These are phyloP conservation scores for Zoanthus sansibaricus DNA, from an alignment of 92 coral and sea anemone genomes.

Conservation along the genomic window DNA sequence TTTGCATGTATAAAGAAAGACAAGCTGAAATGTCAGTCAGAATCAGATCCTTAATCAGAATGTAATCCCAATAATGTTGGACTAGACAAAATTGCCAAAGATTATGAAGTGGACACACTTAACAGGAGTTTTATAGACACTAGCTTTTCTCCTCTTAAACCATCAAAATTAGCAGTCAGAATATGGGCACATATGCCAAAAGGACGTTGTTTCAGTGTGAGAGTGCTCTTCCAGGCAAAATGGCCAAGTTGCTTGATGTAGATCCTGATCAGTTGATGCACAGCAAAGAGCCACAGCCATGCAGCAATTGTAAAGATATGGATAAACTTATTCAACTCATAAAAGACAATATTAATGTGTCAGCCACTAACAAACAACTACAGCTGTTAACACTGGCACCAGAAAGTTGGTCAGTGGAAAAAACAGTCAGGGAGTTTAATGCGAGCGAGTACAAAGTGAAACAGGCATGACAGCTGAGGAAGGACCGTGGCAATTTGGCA, in stretches of 20 bases:
- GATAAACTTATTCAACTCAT: conserved; percentile 16
- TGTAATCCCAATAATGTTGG: neutral
- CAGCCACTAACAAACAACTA: conserved; percentile 10
- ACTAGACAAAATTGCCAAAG: conserved; percentile 32
- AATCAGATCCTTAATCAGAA: conserved; percentile 38
- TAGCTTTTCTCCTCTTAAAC: conserved; percentile 4
- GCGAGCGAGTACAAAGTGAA: conserved; percentile 17
- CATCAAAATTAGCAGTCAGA: neutral
- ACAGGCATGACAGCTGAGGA: conserved; percentile 10
- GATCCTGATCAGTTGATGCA: conserved; percentile 19
- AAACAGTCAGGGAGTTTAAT: neutral
- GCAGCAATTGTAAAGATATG: conserved; percentile 23
- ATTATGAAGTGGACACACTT: conserved; percentile 29
- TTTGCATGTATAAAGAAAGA: conserved; percentile 30
- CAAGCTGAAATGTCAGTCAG: conserved; percentile 13
- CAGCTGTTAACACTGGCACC: neutral
- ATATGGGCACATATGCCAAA: neutral
- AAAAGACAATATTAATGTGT: conserved; percentile 4
- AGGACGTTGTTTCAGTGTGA: too few species aligned
- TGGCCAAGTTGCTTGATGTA: neutral
- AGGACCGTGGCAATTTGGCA: conserved; percentile 42
- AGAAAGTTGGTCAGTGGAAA: conserved; percentile 21
- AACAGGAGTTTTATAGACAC: conserved; percentile 28
- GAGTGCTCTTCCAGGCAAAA: too few species aligned
- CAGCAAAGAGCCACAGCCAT: neutral